Percentiles rank a stretch among this genome's conserved stretches.
Evolutionary conservation across 1,140 invertebrate genomes (phyloP).

Genomic region (Cardiocondyla obscurior): DNA sequence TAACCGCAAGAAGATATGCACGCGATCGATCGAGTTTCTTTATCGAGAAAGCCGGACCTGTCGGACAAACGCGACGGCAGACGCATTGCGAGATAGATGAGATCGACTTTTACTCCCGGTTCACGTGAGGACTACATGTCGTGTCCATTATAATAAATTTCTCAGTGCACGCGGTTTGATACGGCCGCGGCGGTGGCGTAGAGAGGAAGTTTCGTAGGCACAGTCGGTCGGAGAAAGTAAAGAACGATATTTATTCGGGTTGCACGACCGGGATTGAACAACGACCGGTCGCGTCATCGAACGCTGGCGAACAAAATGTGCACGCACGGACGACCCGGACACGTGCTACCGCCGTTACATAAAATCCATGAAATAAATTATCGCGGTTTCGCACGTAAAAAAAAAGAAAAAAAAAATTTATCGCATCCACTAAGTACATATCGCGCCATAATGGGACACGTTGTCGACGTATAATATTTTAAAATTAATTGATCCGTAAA

Average conservation of each 20-base stretch:
- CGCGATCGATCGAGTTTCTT: background rate
- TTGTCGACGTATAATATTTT: background rate
- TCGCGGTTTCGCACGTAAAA: background rate
- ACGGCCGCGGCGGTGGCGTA: background rate
- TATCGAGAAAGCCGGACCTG: background rate
- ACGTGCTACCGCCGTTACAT: conserved; percentile 32
- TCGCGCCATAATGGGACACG: background rate
- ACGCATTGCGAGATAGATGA: background rate
- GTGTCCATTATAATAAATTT: conserved; percentile 41
- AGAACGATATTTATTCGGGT: conserved; percentile 64
- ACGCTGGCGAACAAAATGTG: background rate
- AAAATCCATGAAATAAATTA: conserved; percentile 14
- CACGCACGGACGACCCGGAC: background rate
- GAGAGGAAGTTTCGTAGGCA: conserved; percentile 57
- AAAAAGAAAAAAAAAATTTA: background rate
- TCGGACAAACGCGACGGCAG: background rate
- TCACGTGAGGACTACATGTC: background rate
- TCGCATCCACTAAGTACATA: too few species aligned
- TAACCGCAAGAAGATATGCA: background rate
- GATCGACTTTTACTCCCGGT: conserved; percentile 17
- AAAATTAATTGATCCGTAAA: too few species aligned
- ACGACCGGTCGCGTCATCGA: conserved; percentile 8
- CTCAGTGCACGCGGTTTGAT: background rate
- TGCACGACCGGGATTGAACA: conserved; percentile 46
- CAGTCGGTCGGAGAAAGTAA: conserved; percentile 65